Conservation (phyloP, 2,797 vertebrate genomes). For the Astyanax mexicanus region DNA sequence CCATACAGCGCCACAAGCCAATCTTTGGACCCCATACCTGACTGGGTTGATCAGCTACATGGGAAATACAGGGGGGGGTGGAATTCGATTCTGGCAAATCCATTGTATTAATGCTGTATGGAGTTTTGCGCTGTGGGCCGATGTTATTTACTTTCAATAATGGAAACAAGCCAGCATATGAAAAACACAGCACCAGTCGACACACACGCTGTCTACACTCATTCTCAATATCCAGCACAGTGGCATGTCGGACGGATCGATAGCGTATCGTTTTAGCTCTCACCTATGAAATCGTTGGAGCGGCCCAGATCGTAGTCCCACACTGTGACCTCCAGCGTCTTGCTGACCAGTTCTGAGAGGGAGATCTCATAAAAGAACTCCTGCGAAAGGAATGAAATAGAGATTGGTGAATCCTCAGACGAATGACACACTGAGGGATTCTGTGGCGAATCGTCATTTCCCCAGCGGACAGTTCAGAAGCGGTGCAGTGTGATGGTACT, state of each 20-base stretch:
- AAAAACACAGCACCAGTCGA: background rate
- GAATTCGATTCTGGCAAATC: too few relatives aligned
- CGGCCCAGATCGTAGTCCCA: constrained; percentile 91
- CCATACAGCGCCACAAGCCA: too few relatives aligned
- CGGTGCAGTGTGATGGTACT: constrained; percentile 12
- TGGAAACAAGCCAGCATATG: background rate
- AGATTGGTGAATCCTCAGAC: background rate
- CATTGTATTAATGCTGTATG: background rate
- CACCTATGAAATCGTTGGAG: constrained; percentile 91
- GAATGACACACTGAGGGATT: background rate
- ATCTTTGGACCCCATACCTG: too few relatives aligned
- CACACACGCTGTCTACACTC: background rate
- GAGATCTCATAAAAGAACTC: constrained; percentile 89
- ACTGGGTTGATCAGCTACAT: too few relatives aligned
- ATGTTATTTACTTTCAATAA: constrained; percentile 21
- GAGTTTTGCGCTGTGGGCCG: background rate
- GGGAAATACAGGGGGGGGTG: too few relatives aligned
- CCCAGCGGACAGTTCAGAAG: constrained; percentile 13
- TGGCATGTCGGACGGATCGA: constrained; percentile 1
- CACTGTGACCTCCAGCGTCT: constrained; percentile 87
- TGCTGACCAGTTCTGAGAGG: constrained; percentile 78
- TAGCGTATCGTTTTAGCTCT: constrained; percentile 57
- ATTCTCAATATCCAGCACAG: constrained; percentile 2
- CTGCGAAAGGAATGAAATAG: constrained; percentile 61
- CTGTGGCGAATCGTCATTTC: background rate